These are phyloP conservation scores for Ornithorhynchus anatinus DNA, from an alignment of 2,113 vertebrate species.

Conservation along the genomic window DNA sequence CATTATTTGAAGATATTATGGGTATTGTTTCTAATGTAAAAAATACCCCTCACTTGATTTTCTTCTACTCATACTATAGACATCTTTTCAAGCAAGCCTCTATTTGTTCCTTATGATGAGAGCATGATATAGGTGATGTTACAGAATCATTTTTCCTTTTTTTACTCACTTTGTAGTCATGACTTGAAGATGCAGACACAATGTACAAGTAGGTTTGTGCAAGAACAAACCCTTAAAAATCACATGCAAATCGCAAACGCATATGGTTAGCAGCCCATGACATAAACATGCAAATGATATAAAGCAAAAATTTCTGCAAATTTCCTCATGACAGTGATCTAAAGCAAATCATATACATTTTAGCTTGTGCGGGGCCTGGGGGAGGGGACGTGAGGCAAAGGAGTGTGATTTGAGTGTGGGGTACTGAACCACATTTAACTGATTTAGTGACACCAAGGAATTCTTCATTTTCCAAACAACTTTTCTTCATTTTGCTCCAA, in stretches of 20 bases:
- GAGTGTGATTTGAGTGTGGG: slow-evolving; percentile 55
- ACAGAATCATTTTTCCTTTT: slow-evolving; percentile 26
- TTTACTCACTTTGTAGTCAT: slow-evolving; percentile 58
- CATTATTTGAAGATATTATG: no score
- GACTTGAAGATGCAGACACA: slow-evolving; percentile 56
- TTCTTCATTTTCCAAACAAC: slow-evolving; percentile 38
- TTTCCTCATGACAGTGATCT: slow-evolving; percentile 68
- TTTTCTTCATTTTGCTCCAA: slow-evolving; percentile 67
- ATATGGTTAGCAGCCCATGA: slow-evolving; percentile 65
- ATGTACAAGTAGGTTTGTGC: slow-evolving; percentile 81
- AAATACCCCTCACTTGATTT: background rate
- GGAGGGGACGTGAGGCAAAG: slow-evolving; percentile 21
- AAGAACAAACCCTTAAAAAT: slow-evolving; percentile 72
- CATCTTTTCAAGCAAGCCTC: slow-evolving; percentile 34
- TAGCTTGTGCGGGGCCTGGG: slow-evolving; percentile 49
- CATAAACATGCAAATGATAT: slow-evolving; percentile 74
- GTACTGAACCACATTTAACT: slow-evolving; percentile 47
- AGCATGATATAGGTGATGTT: slow-evolving; percentile 36
- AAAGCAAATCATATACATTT: slow-evolving; percentile 74
- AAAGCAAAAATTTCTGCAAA: slow-evolving; percentile 64
- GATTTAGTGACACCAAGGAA: slow-evolving; percentile 36
- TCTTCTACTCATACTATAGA: slow-evolving; percentile 6
- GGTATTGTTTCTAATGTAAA: slow-evolving; percentile 24
- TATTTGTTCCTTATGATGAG: slow-evolving; percentile 4
- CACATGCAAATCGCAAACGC: slow-evolving; percentile 73